Conservation (phyloP, 1,140 invertebrate genomes). For the Ruditapes philippinarum region DNA sequence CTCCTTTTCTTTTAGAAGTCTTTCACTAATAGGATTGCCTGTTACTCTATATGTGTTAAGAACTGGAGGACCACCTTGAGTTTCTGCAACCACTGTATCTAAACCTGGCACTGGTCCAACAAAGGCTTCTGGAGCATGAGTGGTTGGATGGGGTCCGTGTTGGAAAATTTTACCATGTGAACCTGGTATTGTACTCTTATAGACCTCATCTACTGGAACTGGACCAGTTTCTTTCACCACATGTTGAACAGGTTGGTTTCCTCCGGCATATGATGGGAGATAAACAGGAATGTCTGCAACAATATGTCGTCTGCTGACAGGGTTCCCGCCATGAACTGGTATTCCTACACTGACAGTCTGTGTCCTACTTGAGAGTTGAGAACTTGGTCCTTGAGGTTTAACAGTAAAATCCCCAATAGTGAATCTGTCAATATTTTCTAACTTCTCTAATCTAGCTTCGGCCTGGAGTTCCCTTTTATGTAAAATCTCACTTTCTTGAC, state of each 20-base stretch:
- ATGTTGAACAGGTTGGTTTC: constrained; percentile 44
- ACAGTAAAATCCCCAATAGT: constrained; percentile 22
- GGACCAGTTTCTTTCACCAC: constrained; percentile 17
- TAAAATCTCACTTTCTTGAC: background rate
- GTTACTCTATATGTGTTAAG: constrained; percentile 37
- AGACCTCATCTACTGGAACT: constrained; percentile 28
- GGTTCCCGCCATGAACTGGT: constrained; percentile 48
- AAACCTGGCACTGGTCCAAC: constrained; percentile 44
- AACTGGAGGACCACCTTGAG: background rate
- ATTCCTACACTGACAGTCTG: constrained; percentile 27
- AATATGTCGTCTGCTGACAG: constrained; percentile 56
- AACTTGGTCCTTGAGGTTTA: background rate
- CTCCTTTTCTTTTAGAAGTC: constrained; percentile 40
- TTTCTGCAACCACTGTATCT: constrained; percentile 1
- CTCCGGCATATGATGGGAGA: constrained; percentile 44
- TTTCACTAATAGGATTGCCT: constrained; percentile 57
- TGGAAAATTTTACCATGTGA: background rate
- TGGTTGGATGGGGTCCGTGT: background rate
- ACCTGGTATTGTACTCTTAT: constrained; percentile 50
- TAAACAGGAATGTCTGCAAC: constrained; percentile 61
- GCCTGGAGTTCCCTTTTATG: constrained; percentile 49
- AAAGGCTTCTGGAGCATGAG: constrained; percentile 62
- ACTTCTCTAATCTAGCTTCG: constrained; percentile 29
- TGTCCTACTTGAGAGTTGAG: background rate
- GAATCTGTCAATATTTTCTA: constrained; percentile 48